Evolutionary conservation across 2,797 vertebrate species (phyloP), one percentile per base, ranked within the genome.

Genomic region (Chelon labrosus): DNA sequence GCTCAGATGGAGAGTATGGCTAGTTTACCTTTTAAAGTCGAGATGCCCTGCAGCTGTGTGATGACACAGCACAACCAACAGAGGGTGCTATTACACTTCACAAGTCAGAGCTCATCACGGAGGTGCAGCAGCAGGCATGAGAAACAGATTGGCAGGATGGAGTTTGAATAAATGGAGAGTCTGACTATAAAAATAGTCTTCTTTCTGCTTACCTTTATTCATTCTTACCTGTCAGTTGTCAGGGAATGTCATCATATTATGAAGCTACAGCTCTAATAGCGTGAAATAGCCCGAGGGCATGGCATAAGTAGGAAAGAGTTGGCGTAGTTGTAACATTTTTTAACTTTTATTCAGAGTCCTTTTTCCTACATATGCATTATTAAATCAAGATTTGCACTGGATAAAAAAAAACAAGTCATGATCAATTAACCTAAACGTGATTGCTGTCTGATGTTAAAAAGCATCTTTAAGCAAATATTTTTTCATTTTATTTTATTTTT

Each of bases 31-130:
- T 77, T 82, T 65, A 58, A 82, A 77, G 50, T 67, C 65, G 41
- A 31, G 38, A 25, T 51, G 47, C 42, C 76, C 72, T 81, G 86
- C 81, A 85, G 75, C 80, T 73, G 17, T 78, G 87, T 60, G 65
- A 61, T 80, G 82, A 67, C 73, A 42, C 13, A 53, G 14, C 5
- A 2, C 1, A 12, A 16, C 79, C 85, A 75, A 35, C 39, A 87
- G 86, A 73, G 73, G 83, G 70, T 2, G 65, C 60, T 80, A 16
- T 41, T 51, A 47, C 2, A 10, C 58, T 70, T 67, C n/a, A 52
- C 27, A 59, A 17, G 7, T 6, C 31, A 65, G 19, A 19, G 10
- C 14, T 35, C 10, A 10, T 46, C 3, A 19, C 5, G 19, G 31
- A 31, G 31, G 25, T 11, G n/a, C n/a, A n/a, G 17, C 8, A 16